Percentiles rank a stretch among this genome's conserved stretches.
Conservation (phyloP, 2,888 invertebrate species). For the Chrysomela aeneicollis region DNA sequence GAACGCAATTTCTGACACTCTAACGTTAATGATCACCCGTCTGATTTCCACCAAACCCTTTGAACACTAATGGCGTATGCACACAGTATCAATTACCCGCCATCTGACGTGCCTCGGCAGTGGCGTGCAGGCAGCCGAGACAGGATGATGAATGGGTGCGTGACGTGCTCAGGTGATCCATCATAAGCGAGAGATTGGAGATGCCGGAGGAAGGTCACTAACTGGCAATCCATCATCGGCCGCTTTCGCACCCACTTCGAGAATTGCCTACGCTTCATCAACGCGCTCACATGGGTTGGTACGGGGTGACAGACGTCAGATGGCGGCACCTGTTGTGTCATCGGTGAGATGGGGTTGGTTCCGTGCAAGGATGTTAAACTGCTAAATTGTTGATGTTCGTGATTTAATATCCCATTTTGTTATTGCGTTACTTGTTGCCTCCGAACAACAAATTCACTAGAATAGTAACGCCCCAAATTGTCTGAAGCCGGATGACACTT, state of each 20-base stretch:
- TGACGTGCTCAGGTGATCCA: constrained; percentile 62
- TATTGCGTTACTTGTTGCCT: too few species aligned
- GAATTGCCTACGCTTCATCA: constrained; percentile 44
- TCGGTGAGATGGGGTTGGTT: not conserved
- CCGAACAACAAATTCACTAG: too few species aligned
- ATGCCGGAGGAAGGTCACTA: constrained; percentile 59
- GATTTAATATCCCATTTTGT: too few species aligned
- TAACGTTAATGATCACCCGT: not conserved
- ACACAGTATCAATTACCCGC: constrained; percentile 22
- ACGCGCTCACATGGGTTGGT: constrained; percentile 16
- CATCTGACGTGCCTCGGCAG: constrained; percentile 28
- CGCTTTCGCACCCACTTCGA: constrained; percentile 49
- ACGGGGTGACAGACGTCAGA: constrained; percentile 19
- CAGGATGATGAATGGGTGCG: constrained; percentile 60
- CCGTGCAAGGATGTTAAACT: too few species aligned
- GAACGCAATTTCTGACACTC: not conserved
- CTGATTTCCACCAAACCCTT: not conserved
- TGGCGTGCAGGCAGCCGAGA: constrained; percentile 48
- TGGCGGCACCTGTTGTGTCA: constrained; percentile 2
- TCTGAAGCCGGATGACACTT: too few species aligned
- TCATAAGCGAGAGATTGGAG: constrained; percentile 62
- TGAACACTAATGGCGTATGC: constrained; percentile 7
- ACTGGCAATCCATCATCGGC: constrained; percentile 55
- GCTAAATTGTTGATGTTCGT: too few species aligned
- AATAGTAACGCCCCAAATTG: too few species aligned